These are phyloP conservation scores for Philopedon plagiatum DNA, from an alignment of 2,888 invertebrate species.

Conservation along the genomic window DNA sequence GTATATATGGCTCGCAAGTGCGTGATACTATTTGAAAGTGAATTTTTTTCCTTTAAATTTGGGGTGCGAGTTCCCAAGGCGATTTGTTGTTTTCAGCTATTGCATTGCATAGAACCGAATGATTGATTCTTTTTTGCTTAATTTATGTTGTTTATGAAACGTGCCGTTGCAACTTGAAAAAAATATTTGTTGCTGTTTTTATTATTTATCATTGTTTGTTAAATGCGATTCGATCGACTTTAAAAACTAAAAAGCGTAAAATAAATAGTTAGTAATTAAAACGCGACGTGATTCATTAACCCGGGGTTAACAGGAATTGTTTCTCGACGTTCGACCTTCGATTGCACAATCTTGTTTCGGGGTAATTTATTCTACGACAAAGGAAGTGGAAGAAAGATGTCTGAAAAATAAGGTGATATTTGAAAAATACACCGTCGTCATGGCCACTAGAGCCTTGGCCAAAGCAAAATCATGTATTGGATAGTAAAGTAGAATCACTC, in stretches of 20 bases:
- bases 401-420: too few relatives aligned
- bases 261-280: neutral
- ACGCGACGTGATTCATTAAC: too few relatives aligned
- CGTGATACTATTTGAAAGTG: slow-evolving; percentile 32
- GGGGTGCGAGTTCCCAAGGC: slow-evolving; percentile 2
- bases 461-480: too few relatives aligned
- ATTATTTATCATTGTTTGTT: neutral
- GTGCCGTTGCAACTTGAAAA: neutral
- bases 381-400: too few relatives aligned
- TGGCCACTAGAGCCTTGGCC: too few relatives aligned
- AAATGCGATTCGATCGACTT: neutral
- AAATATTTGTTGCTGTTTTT: neutral
- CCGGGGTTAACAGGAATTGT: too few relatives aligned
- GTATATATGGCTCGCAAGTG: neutral
- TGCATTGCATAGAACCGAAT: neutral
- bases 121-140: slow-evolving; percentile 7
- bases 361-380: too few relatives aligned
- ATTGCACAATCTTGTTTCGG: too few relatives aligned
- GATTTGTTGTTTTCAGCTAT: neutral
- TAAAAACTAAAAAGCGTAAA: neutral
- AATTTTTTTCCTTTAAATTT: slow-evolving; percentile 9
- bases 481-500: too few relatives aligned
- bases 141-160: neutral
- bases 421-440: too few relatives aligned
- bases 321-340: too few relatives aligned